Evolutionary conservation across 2,797 vertebrate genomes (phyloP).

Genomic region (Lepilemur septentrionalis): DNA sequence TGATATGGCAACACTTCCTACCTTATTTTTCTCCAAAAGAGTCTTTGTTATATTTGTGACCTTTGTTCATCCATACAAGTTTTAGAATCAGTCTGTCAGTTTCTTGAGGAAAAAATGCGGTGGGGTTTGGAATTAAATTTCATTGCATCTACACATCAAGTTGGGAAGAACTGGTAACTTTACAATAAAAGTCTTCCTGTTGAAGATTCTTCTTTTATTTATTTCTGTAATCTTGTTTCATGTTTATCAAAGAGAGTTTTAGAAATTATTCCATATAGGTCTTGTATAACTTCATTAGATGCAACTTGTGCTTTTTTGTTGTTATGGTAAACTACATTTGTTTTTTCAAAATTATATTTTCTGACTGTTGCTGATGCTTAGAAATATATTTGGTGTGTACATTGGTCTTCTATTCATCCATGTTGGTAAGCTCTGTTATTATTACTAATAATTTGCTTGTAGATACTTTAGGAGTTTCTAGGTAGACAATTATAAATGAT

Average conservation of each 20-base stretch:
- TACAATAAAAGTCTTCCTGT: not conserved
- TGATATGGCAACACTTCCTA: not conserved
- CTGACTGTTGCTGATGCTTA: not conserved
- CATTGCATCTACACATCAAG: not conserved
- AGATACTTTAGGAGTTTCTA: not conserved
- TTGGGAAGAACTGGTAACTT: not conserved
- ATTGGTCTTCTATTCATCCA: not conserved
- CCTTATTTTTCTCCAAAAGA: not conserved
- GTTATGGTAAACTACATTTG: not conserved
- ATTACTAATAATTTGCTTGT: not conserved
- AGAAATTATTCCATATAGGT: not conserved
- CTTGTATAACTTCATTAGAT: not conserved
- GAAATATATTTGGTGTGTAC: not conserved
- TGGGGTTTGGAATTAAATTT: not conserved
- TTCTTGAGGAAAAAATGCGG: not conserved
- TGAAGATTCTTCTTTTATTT: not conserved
- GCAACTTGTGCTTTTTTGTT: not conserved
- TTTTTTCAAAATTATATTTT: not conserved
- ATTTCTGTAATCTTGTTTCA: not conserved
- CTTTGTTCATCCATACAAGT: not conserved
- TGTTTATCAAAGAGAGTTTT: not conserved
- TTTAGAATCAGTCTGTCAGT: not conserved
- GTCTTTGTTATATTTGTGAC: not conserved
- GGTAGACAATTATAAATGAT: not conserved
- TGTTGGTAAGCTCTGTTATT: not conserved